These are phyloP conservation scores for Aepyceros melampus DNA, from an alignment of 2,113 vertebrate species.

Conservation along the genomic window DNA sequence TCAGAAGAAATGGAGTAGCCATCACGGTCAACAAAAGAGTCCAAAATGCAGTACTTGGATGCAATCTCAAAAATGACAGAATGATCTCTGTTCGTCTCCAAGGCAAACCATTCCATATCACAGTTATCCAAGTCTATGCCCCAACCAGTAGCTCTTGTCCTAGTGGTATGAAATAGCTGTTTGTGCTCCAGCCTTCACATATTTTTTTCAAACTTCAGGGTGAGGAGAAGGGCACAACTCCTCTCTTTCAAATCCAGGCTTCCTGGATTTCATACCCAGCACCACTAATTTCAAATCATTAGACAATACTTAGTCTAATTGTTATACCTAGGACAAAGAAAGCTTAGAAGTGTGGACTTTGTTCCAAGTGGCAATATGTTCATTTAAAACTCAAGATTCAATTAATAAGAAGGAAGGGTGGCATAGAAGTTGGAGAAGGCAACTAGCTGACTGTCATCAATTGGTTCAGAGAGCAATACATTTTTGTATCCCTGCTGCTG, in stretches of 20 bases:
- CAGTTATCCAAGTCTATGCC: too few relatives aligned
- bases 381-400: not conserved
- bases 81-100: too few relatives aligned
- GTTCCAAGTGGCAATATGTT: not conserved
- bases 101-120: too few relatives aligned
- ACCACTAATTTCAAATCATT: not conserved
- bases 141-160: not conserved
- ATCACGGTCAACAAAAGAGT: too few relatives aligned
- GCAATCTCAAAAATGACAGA: too few relatives aligned
- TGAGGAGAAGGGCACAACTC: not conserved
- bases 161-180: not conserved
- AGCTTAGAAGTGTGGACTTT: not conserved
- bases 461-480: not conserved
- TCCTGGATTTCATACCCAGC: not conserved
- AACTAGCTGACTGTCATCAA: not conserved
- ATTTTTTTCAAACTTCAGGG: not conserved
- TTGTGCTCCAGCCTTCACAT: not conserved
- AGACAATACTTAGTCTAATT: not conserved
- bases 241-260: not conserved
- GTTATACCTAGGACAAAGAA: not conserved
- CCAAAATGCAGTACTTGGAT: too few relatives aligned
- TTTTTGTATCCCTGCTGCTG: not conserved
- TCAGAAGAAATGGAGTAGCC: too few relatives aligned
- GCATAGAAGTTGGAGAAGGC: not conserved
- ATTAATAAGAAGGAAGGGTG: not conserved